Conservation (phyloP, 2,888 invertebrate species). For the Seira ritae region DNA sequence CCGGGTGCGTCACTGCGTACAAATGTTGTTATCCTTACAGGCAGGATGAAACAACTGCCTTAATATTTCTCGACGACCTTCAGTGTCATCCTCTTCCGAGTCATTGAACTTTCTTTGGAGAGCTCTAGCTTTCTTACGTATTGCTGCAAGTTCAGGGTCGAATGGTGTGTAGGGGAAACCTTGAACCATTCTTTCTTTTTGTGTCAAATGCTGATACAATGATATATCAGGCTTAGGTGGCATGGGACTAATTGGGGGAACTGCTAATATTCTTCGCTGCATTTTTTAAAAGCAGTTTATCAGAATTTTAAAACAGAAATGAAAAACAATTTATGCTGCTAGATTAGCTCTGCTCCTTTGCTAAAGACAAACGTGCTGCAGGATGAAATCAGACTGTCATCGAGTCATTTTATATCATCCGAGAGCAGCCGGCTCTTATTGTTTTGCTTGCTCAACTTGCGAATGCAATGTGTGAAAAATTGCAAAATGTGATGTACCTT, state of each 20-base stretch:
- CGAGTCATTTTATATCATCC: no score
- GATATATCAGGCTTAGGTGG: conserved; percentile 52
- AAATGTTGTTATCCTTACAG: conserved; percentile 56
- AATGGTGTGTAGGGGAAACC: conserved; percentile 60
- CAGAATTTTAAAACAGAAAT: no score
- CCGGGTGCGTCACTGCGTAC: conserved; percentile 69
- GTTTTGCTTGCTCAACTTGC: no score
- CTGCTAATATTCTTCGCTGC: conserved; percentile 37
- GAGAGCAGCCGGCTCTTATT: no score
- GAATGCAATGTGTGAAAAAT: no score
- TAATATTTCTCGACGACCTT: conserved; percentile 34
- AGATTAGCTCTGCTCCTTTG: no score
- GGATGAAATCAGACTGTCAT: no score
- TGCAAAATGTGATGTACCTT: no score
- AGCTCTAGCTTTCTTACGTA: conserved; percentile 41
- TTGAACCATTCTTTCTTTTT: conserved; percentile 69
- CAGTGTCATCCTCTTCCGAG: conserved; percentile 27
- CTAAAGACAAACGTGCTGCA: no score
- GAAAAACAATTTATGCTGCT: no score
- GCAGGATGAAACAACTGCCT: conserved; percentile 49
- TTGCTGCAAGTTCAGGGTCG: conserved; percentile 27
- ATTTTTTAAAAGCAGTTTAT: no score
- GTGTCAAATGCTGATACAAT: conserved; percentile 67
- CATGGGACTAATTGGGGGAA: conserved; percentile 33
- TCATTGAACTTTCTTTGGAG: conserved; percentile 53